Conservation (phyloP, 2,113 vertebrate species). For the Hystrix cristata region DNA sequence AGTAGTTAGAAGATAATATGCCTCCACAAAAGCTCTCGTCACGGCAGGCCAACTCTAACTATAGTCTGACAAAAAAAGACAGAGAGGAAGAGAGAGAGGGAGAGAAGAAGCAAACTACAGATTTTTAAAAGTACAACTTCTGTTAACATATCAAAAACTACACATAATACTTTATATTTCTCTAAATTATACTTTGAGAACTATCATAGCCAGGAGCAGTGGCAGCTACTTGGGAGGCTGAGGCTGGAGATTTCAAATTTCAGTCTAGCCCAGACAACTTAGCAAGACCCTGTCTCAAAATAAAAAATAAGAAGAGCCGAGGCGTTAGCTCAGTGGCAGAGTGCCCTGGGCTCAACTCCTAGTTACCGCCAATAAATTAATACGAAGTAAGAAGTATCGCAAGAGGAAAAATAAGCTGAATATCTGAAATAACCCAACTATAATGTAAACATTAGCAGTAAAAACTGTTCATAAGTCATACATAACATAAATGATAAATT, state of each 20-base stretch:
- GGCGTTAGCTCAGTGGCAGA: neutral
- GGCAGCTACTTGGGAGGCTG: neutral
- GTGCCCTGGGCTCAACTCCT: neutral
- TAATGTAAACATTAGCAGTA: constrained; percentile 39
- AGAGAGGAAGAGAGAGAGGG: neutral
- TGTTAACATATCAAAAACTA: neutral
- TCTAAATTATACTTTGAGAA: constrained; percentile 52
- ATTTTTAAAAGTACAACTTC: constrained; percentile 32
- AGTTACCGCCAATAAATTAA: too few species aligned
- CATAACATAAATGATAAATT: constrained; percentile 1
- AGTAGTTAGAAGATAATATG: constrained; percentile 2
- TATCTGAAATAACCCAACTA: constrained; percentile 50
- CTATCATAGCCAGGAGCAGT: neutral
- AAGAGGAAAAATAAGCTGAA: neutral
- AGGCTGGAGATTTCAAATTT: neutral
- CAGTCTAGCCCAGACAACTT: neutral
- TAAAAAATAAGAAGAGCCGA: neutral
- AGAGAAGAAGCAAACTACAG: neutral
- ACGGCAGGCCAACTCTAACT: constrained; percentile 7
- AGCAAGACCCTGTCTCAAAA: neutral
- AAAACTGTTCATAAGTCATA: constrained; percentile 48
- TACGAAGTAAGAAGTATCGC: neutral
- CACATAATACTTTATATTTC: neutral
- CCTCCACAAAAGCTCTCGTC: neutral
- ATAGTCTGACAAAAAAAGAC: neutral